These are phyloP conservation scores for Chymomyza amoena DNA, from an alignment of 2,888 invertebrate species.

Conservation along the genomic window DNA sequence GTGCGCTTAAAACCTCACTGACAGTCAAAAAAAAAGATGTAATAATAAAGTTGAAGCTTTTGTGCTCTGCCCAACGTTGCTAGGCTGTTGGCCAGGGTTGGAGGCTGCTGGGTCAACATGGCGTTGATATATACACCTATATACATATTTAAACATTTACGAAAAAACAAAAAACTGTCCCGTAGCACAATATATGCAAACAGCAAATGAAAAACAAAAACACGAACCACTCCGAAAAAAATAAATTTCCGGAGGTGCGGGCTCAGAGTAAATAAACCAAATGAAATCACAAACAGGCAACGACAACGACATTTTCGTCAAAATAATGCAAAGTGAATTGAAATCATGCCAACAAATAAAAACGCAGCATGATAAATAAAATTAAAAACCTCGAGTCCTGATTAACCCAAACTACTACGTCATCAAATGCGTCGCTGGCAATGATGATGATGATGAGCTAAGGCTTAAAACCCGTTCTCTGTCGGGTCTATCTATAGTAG, in stretches of 20 bases:
- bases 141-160: constrained; percentile 63
- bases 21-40: constrained; percentile 38
- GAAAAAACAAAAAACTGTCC: constrained; percentile 55
- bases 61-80: constrained; percentile 43
- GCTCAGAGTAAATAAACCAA: constrained; percentile 53
- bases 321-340: constrained; percentile 1
- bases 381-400: constrained; percentile 67
- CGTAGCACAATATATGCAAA: constrained; percentile 58
- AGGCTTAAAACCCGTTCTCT: neutral
- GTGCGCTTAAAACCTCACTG: constrained; percentile 36
- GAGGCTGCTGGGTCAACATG: constrained; percentile 11
- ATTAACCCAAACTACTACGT: constrained; percentile 57
- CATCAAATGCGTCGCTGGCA: constrained; percentile 3
- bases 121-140: constrained; percentile 44
- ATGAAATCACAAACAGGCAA: constrained; percentile 46
- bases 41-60: constrained; percentile 72
- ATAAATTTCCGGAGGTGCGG: neutral
- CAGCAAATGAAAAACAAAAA: constrained; percentile 15
- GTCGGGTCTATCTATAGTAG: constrained; percentile 1
- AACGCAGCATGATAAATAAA: constrained; percentile 64
- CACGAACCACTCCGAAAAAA: constrained; percentile 1
- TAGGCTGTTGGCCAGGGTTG: constrained; percentile 14
- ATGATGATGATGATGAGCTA: neutral
- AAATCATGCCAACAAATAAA: constrained; percentile 12
- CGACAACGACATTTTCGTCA: constrained; percentile 38